Conservation (phyloP, 2,888 invertebrate genomes). For the Pyrocoelia pectoralis region DNA sequence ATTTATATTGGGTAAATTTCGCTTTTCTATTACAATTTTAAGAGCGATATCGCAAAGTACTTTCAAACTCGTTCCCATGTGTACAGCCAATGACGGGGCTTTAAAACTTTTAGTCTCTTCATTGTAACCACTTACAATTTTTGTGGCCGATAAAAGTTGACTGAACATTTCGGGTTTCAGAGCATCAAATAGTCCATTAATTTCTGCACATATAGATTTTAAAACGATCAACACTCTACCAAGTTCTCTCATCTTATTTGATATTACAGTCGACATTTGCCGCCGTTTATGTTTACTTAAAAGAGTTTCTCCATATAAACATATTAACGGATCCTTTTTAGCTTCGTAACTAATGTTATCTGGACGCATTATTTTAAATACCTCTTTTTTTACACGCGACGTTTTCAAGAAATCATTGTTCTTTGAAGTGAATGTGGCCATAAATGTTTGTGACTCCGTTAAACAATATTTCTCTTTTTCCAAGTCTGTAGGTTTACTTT, state of each 20-base stretch:
- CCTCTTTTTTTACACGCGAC: conserved; percentile 18
- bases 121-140: conserved; percentile 24
- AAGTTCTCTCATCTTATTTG: conserved; percentile 24
- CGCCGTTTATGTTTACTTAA: conserved; percentile 19
- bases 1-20: conserved; percentile 12
- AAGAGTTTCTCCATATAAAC: conserved; percentile 18
- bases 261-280: conserved; percentile 17
- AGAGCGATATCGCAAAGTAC: conserved; percentile 19
- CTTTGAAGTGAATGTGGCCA: not conserved
- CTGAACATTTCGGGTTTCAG: conserved; percentile 25
- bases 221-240: conserved; percentile 11
- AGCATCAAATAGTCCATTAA: conserved; percentile 18
- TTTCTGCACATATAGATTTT: not conserved
- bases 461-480: conserved; percentile 18
- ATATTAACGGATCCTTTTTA: conserved; percentile 21
- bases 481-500: conserved; percentile 16
- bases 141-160: conserved; percentile 19
- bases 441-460: conserved; percentile 33
- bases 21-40: conserved; percentile 20
- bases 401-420: conserved; percentile 26
- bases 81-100: conserved; percentile 25
- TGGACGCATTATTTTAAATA: conserved; percentile 18
- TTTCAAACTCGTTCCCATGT: conserved; percentile 28
- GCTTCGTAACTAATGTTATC: conserved; percentile 14
- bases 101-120: conserved; percentile 14